Evolutionary conservation across 2,113 vertebrate genomes (phyloP), one percentile per base, ranked within the genome.

Genomic region (Anas platyrhynchos): DNA sequence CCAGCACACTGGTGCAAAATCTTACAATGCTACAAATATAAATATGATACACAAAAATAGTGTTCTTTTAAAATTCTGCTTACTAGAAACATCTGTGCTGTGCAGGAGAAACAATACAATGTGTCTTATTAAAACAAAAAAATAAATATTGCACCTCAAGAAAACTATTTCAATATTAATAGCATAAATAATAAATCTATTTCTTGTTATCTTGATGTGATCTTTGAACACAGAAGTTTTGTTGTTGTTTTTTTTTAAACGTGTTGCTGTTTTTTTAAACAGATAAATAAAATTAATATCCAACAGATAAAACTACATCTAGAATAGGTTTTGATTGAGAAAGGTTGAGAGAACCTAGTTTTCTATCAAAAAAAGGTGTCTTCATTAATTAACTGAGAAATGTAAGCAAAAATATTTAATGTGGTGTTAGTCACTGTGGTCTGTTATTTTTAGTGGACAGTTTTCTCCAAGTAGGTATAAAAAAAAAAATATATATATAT

Each of bases 131-230:
- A 91, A 87, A 96, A 96, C 95, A 96, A 75, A 97, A 98, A 98
- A 97, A 97, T 97, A 98, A 98, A 97, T 98, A 98, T 98, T 98
- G 98, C 98, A 98, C 97, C 97, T 98, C 97, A 95, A 97, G 96
- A 89, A 96, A 93, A 91, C 91, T 93, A 95, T 55, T 89, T 96
- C 91, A 88, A 85, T 92, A 89, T 90, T 75, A 59, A 86, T 14
- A 62, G 79, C 73, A 90, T 95, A 97, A 97, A 89, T 85, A 92
- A 74, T 59, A 94, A 44, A 69, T 54, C 76, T 94, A 43, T 71
- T 94, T 92, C 83, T 75, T 74, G 27, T 90, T 93, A 82, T 82
- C 77, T 79, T 79, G 36, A 67, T 79, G 84, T 95, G 91, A 90
- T 65, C 66, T 89, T 75, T 91, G 76, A 92, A 94, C 78, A 88